Percentiles rank a stretch among this genome's conserved stretches.
These are phyloP conservation scores for Xestobium rufovillosum DNA, from an alignment of 2,888 invertebrate species.

Conservation along the genomic window DNA sequence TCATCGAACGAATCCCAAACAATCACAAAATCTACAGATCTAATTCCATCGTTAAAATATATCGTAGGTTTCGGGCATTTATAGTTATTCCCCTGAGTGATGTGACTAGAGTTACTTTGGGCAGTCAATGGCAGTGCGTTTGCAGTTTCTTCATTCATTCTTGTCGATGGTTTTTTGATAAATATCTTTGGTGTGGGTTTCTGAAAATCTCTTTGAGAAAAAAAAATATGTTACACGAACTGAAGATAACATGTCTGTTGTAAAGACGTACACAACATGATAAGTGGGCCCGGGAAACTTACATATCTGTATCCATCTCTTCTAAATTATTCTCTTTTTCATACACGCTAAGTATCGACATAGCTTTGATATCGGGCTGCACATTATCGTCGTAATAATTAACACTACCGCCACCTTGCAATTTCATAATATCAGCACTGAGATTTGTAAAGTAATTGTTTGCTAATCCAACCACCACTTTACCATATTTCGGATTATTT, in stretches of 20 bases:
- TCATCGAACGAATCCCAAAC: slow-evolving; percentile 62
- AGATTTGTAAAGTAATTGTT: no score
- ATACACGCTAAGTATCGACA: slow-evolving; percentile 53
- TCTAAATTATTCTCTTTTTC: slow-evolving; percentile 52
- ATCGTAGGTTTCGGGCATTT: slow-evolving; percentile 48
- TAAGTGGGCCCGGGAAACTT: no score
- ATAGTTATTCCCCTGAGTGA: slow-evolving; percentile 12
- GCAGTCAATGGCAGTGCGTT: neutral
- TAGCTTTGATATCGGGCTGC: slow-evolving; percentile 41
- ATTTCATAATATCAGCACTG: no score
- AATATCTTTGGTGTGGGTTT: slow-evolving; percentile 8
- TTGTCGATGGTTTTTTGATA: slow-evolving; percentile 13
- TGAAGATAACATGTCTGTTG: slow-evolving; percentile 17
- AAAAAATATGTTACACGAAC: slow-evolving; percentile 8
- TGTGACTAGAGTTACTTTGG: neutral
- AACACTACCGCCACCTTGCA: slow-evolving; percentile 1
- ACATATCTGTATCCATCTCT: slow-evolving; percentile 56
- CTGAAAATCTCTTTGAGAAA: slow-evolving; percentile 21
- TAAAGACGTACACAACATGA: no score
- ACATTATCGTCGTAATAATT: slow-evolving; percentile 17
- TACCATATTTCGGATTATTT: no score
- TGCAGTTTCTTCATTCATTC: neutral
- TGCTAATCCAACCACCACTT: no score
- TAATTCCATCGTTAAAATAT: slow-evolving; percentile 61
- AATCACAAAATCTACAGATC: slow-evolving; percentile 70